Evolutionary conservation across 2,113 vertebrate genomes (phyloP), one percentile per base, ranked within the genome.

Genomic region (Chlorocebus sabaeus): DNA sequence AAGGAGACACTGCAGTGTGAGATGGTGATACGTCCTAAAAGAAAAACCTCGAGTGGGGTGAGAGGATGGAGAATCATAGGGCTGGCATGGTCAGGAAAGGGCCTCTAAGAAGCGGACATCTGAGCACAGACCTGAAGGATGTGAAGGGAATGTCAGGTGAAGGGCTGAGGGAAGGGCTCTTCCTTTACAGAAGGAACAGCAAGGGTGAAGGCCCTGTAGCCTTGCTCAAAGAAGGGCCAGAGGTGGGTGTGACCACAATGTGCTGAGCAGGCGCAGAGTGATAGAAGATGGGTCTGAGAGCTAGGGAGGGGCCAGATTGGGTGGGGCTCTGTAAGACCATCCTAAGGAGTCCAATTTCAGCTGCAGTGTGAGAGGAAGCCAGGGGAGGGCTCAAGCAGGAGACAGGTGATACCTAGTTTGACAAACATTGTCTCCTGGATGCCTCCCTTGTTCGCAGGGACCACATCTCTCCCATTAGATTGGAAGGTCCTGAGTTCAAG

Each of bases 61-160:
- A 80, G 78, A 64, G 48, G 57, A 68, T 7, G 52, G 50, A 11
- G n/a, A 87, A 40, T 20, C 25, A 38, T 8, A 5, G 76, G 45
- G 52, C 4, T 6, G 40, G 9, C 16, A 25, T 32, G 8, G 35
- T 25, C 45, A 55, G 52, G 73, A 59, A 43, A n/a, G 43, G 35
- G 16, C 70, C 50, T 75, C 55, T 30, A 75, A 79, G 30, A 18
- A 90, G 43, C 22, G 11, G 45, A 25, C 2, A 2, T 4, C 13
- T 22, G 50, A 43, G 32, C 23, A 72, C 70, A 83, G 59, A 52
- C 38, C 9, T 27, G 67, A 61, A 61, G 95, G 30, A 84, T 10
- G 2, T 14, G 30, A 82, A 20, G 32, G 17, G 18, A 0, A 0
- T 16, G 40, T 67, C 17, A 68, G 72, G 48, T 3, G 35, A 57